Percentiles rank a stretch among this genome's conserved stretches.
These are phyloP conservation scores for Athalia circularis DNA, from an alignment of 2,888 invertebrate genomes.

Conservation along the genomic window DNA sequence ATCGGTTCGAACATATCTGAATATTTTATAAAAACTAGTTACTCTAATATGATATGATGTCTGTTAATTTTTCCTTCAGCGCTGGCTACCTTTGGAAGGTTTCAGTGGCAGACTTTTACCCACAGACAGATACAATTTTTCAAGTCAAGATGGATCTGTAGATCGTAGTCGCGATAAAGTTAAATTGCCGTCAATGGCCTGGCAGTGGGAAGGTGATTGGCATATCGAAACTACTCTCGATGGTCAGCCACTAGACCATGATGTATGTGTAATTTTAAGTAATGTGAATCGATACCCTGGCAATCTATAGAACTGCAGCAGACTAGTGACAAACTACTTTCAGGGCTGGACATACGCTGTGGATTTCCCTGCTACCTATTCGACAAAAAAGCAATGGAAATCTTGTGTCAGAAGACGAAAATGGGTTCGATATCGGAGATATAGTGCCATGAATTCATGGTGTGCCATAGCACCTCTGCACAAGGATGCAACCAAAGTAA, in stretches of 20 bases:
- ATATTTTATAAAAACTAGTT: constrained; percentile 1
- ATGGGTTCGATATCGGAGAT: constrained; percentile 92
- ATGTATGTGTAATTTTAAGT: constrained; percentile 76
- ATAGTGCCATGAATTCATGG: constrained; percentile 94
- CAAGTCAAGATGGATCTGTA: constrained; percentile 87
- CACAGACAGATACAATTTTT: constrained; percentile 91
- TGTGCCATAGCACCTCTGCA: constrained; percentile 92
- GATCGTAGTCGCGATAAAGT: constrained; percentile 89
- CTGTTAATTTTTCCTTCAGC: constrained; percentile 69
- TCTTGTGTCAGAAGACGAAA: constrained; percentile 92
- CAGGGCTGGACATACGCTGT: constrained; percentile 94
- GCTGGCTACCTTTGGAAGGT: constrained; percentile 94
- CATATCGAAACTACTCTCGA: constrained; percentile 88
- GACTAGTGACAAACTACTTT: not conserved
- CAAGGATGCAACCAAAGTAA: constrained; percentile 88
- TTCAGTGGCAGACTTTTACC: constrained; percentile 89
- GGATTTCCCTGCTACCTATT: constrained; percentile 91
- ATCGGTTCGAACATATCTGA: constrained; percentile 33
- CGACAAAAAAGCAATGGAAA: constrained; percentile 89
- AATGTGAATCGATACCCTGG: not conserved
- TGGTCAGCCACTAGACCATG: constrained; percentile 91
- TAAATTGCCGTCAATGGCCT: constrained; percentile 92
- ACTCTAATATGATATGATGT: not conserved
- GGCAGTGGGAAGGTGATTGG: constrained; percentile 99
- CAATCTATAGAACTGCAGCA: not conserved